Evolutionary conservation across 2,888 invertebrate genomes (phyloP).

Genomic region (Lepidocyrtinus sp.): DNA sequence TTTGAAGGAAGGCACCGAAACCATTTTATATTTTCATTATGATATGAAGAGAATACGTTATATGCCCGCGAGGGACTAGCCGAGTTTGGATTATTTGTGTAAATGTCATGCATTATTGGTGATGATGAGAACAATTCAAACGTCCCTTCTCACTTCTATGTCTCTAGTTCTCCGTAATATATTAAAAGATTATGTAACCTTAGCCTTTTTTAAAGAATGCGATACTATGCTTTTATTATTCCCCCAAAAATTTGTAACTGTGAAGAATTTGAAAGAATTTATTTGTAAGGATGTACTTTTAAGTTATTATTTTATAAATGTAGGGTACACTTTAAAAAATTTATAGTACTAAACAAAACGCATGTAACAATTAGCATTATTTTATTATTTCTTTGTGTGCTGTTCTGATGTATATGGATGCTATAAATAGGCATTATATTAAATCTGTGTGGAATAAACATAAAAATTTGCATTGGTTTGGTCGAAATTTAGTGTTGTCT

Average conservation of each 20-base stretch:
- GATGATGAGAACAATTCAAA: too few relatives aligned
- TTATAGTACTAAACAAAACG: slow-evolving; percentile 22
- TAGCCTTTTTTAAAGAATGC: too few relatives aligned
- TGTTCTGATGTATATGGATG: slow-evolving; percentile 61
- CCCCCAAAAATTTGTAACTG: too few relatives aligned
- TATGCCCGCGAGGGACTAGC: too few relatives aligned
- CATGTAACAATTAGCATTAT: slow-evolving; percentile 30
- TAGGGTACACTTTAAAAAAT: not conserved
- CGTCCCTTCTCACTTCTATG: too few relatives aligned
- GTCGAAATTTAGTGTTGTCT: slow-evolving; percentile 31
- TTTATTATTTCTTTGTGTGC: slow-evolving; percentile 60
- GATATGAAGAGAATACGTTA: not conserved
- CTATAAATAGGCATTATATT: slow-evolving; percentile 52
- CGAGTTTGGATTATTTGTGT: too few relatives aligned
- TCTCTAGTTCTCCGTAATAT: too few relatives aligned
- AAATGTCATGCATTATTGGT: too few relatives aligned
- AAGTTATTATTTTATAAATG: not conserved
- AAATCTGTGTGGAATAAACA: slow-evolving; percentile 51
- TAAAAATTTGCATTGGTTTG: slow-evolving; percentile 54
- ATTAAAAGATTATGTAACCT: too few relatives aligned
- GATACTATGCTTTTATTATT: too few relatives aligned
- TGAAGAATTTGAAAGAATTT: too few relatives aligned
- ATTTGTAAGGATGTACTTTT: not conserved
- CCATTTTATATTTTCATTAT: not conserved
- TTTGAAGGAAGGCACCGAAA: not conserved